Evolutionary conservation across 2,113 vertebrate species (phyloP).

Genomic region (Equus przewalskii): DNA sequence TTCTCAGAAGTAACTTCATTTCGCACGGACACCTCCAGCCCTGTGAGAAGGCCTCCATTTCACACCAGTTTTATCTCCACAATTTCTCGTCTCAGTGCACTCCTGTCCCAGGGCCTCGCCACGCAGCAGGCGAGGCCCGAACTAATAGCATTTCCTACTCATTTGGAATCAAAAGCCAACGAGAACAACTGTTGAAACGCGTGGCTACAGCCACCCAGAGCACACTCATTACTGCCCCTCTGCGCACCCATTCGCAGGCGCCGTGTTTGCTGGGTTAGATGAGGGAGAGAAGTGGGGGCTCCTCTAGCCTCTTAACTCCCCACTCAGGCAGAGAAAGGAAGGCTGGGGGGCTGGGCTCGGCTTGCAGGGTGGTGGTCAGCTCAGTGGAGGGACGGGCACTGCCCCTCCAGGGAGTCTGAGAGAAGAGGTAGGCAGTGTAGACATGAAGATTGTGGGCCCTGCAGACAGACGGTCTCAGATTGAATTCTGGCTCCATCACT

Average conservation of each 20-base stretch:
- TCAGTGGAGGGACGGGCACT: neutral
- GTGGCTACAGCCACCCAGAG: constrained; percentile 5
- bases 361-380: neutral
- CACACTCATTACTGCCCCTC: neutral
- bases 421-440: neutral
- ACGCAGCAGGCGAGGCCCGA: constrained; percentile 70
- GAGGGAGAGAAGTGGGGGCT: neutral
- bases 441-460: neutral
- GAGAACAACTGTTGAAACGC: constrained; percentile 69
- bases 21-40: constrained; percentile 71
- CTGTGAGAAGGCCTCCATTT: constrained; percentile 80
- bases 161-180: constrained; percentile 82
- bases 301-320: neutral
- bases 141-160: constrained; percentile 83
- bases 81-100: constrained; percentile 83
- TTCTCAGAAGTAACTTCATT: constrained; percentile 82
- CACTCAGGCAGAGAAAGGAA: neutral
- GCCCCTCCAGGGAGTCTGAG: neutral
- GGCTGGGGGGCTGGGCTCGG: neutral
- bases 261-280: neutral
- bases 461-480: neutral
- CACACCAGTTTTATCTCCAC: constrained; percentile 85
- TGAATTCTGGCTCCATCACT: neutral
- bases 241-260: neutral
- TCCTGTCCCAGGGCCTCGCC: constrained; percentile 79